phyloP scores from a whole-genome alignment of 2,113 vertebrate species.

The Seriola dumerili region DNA sequence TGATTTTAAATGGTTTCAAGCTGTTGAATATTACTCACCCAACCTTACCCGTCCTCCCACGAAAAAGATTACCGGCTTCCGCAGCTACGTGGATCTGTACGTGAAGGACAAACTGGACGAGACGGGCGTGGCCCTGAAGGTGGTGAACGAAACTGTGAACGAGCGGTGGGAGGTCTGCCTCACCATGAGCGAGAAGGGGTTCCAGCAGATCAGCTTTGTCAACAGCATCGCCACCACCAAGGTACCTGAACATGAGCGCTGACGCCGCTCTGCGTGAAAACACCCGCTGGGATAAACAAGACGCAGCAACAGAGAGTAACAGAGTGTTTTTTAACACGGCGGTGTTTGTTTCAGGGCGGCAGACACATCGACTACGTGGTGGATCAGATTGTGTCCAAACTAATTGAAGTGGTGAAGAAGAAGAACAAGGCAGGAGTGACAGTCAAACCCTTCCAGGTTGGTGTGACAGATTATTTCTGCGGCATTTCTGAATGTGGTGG shows the following conservation, averaged over 20 bases:
- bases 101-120: slow-evolving; percentile 99
- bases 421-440: slow-evolving; percentile 99
- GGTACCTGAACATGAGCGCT: slow-evolving; percentile 78
- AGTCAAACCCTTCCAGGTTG: slow-evolving; percentile 98
- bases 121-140: slow-evolving; percentile 95
- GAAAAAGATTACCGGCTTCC: slow-evolving; percentile 92
- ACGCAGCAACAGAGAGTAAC: not conserved
- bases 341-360: slow-evolving; percentile 87
- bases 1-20: not conserved
- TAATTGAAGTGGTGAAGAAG: slow-evolving; percentile 99
- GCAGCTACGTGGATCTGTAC: slow-evolving; percentile 98
- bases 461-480: accelerated
- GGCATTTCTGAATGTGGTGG: not conserved
- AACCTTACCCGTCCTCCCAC: slow-evolving; percentile 16
- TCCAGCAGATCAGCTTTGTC: slow-evolving; percentile 99
- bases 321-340: accelerated
- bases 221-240: slow-evolving; percentile 99
- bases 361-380: slow-evolving; percentile 97
- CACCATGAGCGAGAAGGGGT: slow-evolving; percentile 97
- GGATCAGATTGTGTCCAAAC: slow-evolving; percentile 97
- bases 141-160: slow-evolving; percentile 95
- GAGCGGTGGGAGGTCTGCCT: slow-evolving; percentile 99
- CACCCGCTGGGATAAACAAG: too few relatives aligned
- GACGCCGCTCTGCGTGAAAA: too few relatives aligned
- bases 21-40: not conserved